phyloP scores from a whole-genome alignment of 2,888 invertebrate species.

The Hipparchia sbordonii region DNA sequence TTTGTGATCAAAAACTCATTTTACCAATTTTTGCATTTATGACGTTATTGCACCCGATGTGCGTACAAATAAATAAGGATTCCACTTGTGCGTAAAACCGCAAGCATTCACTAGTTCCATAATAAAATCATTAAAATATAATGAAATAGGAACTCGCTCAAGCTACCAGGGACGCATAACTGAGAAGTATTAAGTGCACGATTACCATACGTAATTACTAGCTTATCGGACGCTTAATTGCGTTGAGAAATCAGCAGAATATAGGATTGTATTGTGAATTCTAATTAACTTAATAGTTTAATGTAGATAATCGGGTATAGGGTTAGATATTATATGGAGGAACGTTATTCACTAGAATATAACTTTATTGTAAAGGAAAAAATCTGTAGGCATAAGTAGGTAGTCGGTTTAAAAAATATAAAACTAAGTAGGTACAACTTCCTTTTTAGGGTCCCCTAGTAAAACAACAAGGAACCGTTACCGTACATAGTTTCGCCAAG shows the following conservation, averaged over 20 bases:
- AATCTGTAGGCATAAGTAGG: no score
- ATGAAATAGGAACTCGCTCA: slow-evolving; percentile 32
- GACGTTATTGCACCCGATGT: no score
- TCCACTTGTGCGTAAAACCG: background rate
- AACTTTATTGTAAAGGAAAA: background rate
- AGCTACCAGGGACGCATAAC: slow-evolving; percentile 41
- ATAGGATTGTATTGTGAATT: slow-evolving; percentile 37
- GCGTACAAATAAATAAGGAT: no score
- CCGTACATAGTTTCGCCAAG: no score
- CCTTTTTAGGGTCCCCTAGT: no score
- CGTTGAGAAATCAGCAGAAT: slow-evolving; percentile 44
- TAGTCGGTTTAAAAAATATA: no score
- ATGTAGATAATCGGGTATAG: slow-evolving; percentile 5
- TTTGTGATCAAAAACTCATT: no score
- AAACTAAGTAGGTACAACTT: no score
- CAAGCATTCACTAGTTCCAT: slow-evolving; percentile 8
- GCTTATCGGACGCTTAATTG: slow-evolving; percentile 78
- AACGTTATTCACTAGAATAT: background rate
- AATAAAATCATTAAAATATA: slow-evolving; percentile 36
- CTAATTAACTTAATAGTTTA: slow-evolving; percentile 21
- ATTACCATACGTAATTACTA: slow-evolving; percentile 81
- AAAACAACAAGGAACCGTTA: no score
- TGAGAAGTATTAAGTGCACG: slow-evolving; percentile 68
- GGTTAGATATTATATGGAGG: slow-evolving; percentile 9
- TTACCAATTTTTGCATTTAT: no score